These are phyloP conservation scores for Octopus bimaculoides DNA, from an alignment of 1,140 invertebrate genomes.

Conservation along the genomic window DNA sequence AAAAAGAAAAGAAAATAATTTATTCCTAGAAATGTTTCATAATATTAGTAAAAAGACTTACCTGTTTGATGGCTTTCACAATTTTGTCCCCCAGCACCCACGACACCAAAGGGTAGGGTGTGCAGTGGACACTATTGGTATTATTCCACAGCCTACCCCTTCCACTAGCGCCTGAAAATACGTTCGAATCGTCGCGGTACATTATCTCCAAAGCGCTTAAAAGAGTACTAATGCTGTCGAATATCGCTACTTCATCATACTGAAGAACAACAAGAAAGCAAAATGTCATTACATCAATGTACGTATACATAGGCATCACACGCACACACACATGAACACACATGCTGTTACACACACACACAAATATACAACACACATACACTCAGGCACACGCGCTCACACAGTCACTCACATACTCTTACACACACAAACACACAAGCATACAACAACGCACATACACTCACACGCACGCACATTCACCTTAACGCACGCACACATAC, in stretches of 20 bases:
- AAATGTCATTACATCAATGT: not conserved
- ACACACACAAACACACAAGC: too few species aligned
- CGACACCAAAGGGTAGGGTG: slow-evolving; percentile 9
- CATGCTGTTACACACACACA: too few species aligned
- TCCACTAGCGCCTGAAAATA: not conserved
- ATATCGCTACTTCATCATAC: slow-evolving; percentile 8
- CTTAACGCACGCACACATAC: too few species aligned
- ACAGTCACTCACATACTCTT: too few species aligned
- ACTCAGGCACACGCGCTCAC: too few species aligned
- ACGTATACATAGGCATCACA: not conserved
- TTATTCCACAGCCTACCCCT: slow-evolving; percentile 3
- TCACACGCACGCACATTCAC: too few species aligned
- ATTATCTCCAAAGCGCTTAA: slow-evolving; percentile 1
- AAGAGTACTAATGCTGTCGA: not conserved
- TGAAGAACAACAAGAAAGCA: not conserved
- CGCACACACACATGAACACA: too few species aligned
- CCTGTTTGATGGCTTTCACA: slow-evolving; percentile 2
- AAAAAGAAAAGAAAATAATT: too few species aligned
- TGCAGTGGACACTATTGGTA: slow-evolving; percentile 5
- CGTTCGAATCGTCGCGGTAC: not conserved
- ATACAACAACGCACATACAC: too few species aligned
- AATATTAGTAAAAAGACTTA: not conserved
- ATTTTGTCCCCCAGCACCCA: slow-evolving; percentile 10
- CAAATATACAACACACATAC: too few species aligned
- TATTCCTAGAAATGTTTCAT: not conserved